Evolutionary conservation across 2,888 invertebrate species (phyloP), one percentile per base, ranked within the genome.

Genomic region (Folsomia candida): DNA sequence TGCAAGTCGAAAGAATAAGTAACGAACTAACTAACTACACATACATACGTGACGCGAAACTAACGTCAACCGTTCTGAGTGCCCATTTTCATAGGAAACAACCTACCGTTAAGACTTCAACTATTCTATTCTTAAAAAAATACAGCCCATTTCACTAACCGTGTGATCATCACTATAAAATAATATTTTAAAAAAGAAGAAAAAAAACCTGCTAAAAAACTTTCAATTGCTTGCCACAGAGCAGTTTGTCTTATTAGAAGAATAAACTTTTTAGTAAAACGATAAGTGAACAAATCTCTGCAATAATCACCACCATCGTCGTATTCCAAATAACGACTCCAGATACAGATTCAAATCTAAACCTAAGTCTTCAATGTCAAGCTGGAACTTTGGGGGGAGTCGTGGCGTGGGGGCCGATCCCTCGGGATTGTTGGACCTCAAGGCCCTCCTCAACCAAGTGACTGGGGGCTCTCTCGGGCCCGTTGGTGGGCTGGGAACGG

Each of bases 381-480:
- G 69, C 65, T 76, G 76, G 76, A 74, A 76, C 67, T 73, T 74
- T 28, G 75, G 75, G 66, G 68, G 68, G 62, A 70, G 63, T 66
- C 71, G 25, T 3, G 72, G 71, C 70, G 75, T 75, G 58, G 77
- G 75, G 59, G 69, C 67, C 67, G 72, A 69, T 59, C 66, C 63
- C 64, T 25, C 57, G 9, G 76, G 75, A 59, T 70, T 74, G 14
- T 61, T 77, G 20, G 79, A 79, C 74, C 74, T 79, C 59, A 79
- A 79, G 27, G 75, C 75, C 14, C 70, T 79, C 67, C 74, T 79
- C 61, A 78, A 76, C 70, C 77, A 76, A 71, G 77, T 74, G 11
- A 72, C 78, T 65, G 77, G 77, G 24, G 71, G 76, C 20, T 67
- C 71, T 24, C 51, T 25, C 4, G 57, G 60, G 60, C 6, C 54